phyloP scores from a whole-genome alignment of 2,113 vertebrate genomes.

The Oreamnos americanus region DNA sequence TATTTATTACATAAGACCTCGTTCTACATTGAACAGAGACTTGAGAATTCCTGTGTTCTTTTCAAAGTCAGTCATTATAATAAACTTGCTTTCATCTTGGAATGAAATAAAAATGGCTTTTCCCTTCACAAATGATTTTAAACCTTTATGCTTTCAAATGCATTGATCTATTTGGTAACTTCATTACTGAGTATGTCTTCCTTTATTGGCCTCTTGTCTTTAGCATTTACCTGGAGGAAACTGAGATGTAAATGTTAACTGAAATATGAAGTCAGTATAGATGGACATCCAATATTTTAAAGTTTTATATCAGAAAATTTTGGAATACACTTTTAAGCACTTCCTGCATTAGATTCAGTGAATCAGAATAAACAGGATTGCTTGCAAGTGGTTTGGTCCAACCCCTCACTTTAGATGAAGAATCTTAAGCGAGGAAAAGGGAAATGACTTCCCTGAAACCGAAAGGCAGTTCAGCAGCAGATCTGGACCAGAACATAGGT shows the following conservation, averaged over 20 bases:
- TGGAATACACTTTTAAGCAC: background rate
- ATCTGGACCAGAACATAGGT: background rate
- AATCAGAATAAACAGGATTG: background rate
- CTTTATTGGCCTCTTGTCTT: background rate
- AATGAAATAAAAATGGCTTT: constrained; percentile 19
- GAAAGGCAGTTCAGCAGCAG: background rate
- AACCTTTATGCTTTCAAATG: background rate
- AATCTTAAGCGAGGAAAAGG: background rate
- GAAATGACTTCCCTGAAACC: background rate
- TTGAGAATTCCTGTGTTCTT: constrained; percentile 33
- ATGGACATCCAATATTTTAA: background rate
- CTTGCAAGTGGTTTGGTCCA: background rate
- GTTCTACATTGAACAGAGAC: constrained; percentile 1
- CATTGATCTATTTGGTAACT: background rate
- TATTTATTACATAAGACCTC: constrained; percentile 42
- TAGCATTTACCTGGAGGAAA: background rate
- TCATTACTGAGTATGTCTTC: background rate
- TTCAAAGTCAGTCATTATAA: constrained; percentile 28
- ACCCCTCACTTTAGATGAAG: background rate
- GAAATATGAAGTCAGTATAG: background rate
- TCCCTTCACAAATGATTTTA: background rate
- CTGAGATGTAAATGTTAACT: background rate
- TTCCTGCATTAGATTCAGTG: background rate
- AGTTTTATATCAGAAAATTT: background rate
- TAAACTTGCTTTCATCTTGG: constrained; percentile 38